phyloP scores from a whole-genome alignment of 2,113 vertebrate species.

The Pteropus alecto region DNA sequence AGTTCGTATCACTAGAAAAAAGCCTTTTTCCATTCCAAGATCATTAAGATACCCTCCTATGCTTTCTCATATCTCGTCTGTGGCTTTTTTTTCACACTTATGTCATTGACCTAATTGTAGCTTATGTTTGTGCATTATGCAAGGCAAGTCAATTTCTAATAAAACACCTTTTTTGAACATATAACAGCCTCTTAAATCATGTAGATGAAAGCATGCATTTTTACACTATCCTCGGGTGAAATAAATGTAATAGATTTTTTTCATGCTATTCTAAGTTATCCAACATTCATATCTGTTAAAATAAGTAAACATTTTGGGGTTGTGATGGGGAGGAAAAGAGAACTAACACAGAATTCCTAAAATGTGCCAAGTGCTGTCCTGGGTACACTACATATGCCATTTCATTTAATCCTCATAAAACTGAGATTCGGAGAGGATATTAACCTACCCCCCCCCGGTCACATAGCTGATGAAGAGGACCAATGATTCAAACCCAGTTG shows the following conservation, averaged over 20 bases:
- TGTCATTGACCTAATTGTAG: neutral
- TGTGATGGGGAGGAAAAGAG: neutral
- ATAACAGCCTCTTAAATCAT: constrained; percentile 15
- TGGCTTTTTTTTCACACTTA: neutral
- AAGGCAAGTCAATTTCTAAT: neutral
- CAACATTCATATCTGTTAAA: neutral
- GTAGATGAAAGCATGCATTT: neutral
- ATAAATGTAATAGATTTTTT: neutral
- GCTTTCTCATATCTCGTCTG: neutral
- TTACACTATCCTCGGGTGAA: neutral
- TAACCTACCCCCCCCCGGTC: neutral
- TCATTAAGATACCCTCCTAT: neutral
- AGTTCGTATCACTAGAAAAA: neutral
- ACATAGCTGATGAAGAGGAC: neutral
- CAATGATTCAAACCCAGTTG: neutral
- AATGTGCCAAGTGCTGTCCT: neutral
- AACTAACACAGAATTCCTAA: neutral
- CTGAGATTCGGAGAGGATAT: neutral
- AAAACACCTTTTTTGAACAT: neutral
- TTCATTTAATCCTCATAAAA: neutral
- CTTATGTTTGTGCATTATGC: neutral
- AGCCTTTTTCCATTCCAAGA: neutral
- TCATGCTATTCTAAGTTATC: neutral
- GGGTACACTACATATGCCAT: neutral
- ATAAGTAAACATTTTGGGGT: neutral